Percentiles rank a stretch among this genome's conserved stretches.
Evolutionary conservation across 2,888 invertebrate genomes (phyloP).

Genomic region (Drosophila nr. medialis): DNA sequence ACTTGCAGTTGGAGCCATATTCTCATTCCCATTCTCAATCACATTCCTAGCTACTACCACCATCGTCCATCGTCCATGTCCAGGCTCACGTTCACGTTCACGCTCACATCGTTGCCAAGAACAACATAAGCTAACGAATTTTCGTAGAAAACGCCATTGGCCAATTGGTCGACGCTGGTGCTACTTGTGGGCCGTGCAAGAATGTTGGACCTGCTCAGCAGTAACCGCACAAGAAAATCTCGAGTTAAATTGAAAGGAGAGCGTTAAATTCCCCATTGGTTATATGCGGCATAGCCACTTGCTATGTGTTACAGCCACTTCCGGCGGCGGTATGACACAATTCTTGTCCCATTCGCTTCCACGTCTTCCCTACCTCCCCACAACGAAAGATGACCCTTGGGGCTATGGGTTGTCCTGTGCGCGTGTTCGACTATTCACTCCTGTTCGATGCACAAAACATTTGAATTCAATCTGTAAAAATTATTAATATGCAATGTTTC

Average conservation of each 20-base stretch:
- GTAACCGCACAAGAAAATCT: slow-evolving; percentile 54
- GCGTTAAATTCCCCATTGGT: slow-evolving; percentile 56
- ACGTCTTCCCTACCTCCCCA: too few species aligned
- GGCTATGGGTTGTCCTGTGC: slow-evolving; percentile 12
- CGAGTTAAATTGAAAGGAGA: slow-evolving; percentile 61
- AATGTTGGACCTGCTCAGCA: slow-evolving; percentile 49
- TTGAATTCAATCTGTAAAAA: slow-evolving; percentile 42
- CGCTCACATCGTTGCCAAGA: slow-evolving; percentile 71
- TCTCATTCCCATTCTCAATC: slow-evolving; percentile 24
- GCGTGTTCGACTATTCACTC: slow-evolving; percentile 9
- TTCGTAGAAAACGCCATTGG: slow-evolving; percentile 68
- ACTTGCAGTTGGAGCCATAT: slow-evolving; percentile 45
- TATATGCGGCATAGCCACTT: slow-evolving; percentile 27
- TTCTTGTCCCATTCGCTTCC: slow-evolving; percentile 8
- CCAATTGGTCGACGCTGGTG: slow-evolving; percentile 46
- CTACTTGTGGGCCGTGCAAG: slow-evolving; percentile 33
- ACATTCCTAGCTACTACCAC: background rate
- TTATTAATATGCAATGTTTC: slow-evolving; percentile 41
- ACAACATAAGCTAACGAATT: slow-evolving; percentile 69
- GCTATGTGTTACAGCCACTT: slow-evolving; percentile 41
- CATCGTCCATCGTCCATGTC: background rate
- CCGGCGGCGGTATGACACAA: slow-evolving; percentile 50
- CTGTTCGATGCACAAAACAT: slow-evolving; percentile 41
- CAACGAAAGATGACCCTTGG: background rate
- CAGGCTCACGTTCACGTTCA: slow-evolving; percentile 19